These are phyloP conservation scores for Plecturocebus donacophilus DNA, from an alignment of 2,113 vertebrate genomes.

Conservation along the genomic window DNA sequence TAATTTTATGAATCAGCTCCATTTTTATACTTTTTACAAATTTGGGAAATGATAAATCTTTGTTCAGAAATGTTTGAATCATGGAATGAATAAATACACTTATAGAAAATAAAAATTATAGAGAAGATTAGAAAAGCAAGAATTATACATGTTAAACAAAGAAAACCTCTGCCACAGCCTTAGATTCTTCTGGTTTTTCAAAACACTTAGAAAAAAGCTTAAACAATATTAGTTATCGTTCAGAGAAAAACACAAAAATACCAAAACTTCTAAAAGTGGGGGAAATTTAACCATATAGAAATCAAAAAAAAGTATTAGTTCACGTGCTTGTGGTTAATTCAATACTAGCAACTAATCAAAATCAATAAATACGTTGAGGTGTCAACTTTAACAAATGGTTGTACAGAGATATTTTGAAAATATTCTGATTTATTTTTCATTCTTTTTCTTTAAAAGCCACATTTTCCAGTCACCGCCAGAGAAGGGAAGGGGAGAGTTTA, in stretches of 20 bases:
- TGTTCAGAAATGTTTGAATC: neutral
- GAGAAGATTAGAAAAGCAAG: neutral
- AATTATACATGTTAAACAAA: neutral
- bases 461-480: neutral
- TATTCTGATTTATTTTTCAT: neutral
- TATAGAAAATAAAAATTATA: constrained; percentile 11
- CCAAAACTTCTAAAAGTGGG: neutral
- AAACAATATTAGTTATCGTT: neutral
- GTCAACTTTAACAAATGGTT: neutral
- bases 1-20: neutral
- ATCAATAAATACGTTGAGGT: neutral
- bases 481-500: neutral
- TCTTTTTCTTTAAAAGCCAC: neutral
- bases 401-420: neutral
- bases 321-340: neutral
- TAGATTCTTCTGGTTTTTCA: neutral
- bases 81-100: neutral
- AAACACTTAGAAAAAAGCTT: constrained; percentile 5
- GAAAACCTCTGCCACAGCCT: neutral
- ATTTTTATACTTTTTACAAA: neutral
- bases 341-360: neutral
- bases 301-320: constrained; percentile 11
- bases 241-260: constrained; percentile 21
- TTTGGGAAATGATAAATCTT: constrained; percentile 15
- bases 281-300: neutral